Base-by-base conservation (phyloP, 2,797 vertebrate genomes). In the Hemibagrus guttatus region DNA sequence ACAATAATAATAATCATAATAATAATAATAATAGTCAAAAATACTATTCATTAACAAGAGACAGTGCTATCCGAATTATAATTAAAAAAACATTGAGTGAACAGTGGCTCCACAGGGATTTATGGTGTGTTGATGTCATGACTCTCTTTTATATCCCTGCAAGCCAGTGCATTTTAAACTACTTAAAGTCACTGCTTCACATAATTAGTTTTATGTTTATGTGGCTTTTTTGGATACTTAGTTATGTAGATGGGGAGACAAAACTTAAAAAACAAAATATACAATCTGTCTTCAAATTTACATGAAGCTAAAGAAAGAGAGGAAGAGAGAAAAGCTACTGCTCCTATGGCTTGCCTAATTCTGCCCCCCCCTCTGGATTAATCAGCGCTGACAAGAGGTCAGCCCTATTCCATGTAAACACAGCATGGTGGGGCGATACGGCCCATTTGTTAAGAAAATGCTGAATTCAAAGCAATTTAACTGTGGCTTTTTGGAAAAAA, bases 371-470 rank as follows among this genome's bases (percentile, higher is more conserved):
- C 85, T 59, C 64, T 61, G 84, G 90, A 89, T 91, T 90, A 92
- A 91, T 92, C 91, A 88, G 87, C 63, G 49, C 61, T 82, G 86
- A 69, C 63, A 86, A 90, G 87, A 91, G 89, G 89, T 92, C 81
- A 89, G 79, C 52, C 68, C 76, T 76, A 88, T 87, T 89, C 80
- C 87, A 87, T 87, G 88, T 93, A 93, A 92, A 91, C 92, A 92
- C 81, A 88, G 89, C 89, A 86, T 80, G 86, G 85, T 80, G 82
- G 87, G 87, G 85, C 39, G 90, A 84, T 76, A 91, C 61, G 91
- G 91, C 90, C 86, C 90, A 92, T 93, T 93, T 88, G 89, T 87
- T 86, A 91, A 87, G 90, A 91, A 91, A 91, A 91, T 90, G 87
- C 56, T 84, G 89, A 85, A 90, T 90, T 88, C 78, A 61, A 87